phyloP scores from a whole-genome alignment of 64 coral and sea anemone species.

The Dendronephthya gigantea region DNA sequence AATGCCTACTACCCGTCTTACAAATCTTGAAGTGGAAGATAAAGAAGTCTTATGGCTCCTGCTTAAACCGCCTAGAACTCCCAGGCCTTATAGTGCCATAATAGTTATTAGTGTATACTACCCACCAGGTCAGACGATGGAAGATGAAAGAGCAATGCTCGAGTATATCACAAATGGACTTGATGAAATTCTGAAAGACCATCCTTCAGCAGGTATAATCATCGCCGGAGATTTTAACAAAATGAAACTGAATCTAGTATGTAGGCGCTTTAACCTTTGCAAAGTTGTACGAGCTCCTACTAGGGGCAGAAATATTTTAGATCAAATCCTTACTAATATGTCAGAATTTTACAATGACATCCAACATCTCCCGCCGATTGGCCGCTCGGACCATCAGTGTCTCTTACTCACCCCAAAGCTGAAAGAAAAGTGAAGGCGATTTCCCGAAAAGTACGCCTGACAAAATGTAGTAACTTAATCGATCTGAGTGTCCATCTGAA shows the following conservation, averaged over 20 bases:
- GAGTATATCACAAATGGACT: not conserved
- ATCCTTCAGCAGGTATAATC: not conserved
- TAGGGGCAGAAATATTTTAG: constrained; percentile 9
- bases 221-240: not conserved
- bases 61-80: not conserved
- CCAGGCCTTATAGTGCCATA: not conserved
- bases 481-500: not conserved
- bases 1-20: too few species aligned
- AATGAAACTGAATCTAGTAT: not conserved
- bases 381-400: not conserved
- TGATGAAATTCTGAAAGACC: not conserved
- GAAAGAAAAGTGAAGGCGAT: not conserved
- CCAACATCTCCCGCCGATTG: constrained; percentile 19
- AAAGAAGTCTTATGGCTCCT: not conserved
- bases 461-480: not conserved
- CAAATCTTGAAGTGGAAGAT: not conserved
- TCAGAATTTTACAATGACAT: constrained; percentile 5
- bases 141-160: not conserved
- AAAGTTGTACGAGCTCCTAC: not conserved
- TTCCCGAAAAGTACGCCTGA: constrained; percentile 19
- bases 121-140: not conserved
- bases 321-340: constrained; percentile 34
- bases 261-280: not conserved
- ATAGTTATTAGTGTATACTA: not conserved
- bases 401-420: constrained; percentile 2